Conservation (phyloP, 2,113 vertebrate genomes). For the Eptatretus burgeri region DNA sequence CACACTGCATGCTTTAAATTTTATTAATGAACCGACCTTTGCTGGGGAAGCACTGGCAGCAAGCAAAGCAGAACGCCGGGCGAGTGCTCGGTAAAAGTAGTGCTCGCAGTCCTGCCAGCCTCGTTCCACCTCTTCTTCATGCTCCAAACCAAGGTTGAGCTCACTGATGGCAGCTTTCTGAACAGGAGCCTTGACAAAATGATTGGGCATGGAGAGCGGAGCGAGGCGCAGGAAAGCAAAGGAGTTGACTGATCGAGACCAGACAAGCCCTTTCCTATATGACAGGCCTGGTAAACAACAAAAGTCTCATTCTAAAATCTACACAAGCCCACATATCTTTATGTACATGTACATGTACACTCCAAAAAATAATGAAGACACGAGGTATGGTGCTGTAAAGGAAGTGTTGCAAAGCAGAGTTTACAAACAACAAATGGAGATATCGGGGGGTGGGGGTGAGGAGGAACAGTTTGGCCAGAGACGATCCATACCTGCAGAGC, state of each 20-base stretch:
- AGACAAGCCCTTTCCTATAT: constrained; percentile 52
- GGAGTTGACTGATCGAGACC: constrained; percentile 26
- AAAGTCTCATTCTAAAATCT: not conserved
- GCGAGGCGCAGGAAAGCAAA: constrained; percentile 30
- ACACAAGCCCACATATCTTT: too few species aligned
- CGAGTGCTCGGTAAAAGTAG: constrained; percentile 64
- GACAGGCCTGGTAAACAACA: constrained; percentile 38
- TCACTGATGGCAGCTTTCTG: too few species aligned
- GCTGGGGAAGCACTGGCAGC: constrained; percentile 29
- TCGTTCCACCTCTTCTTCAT: not conserved
- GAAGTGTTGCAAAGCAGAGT: too few species aligned
- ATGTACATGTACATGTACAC: too few species aligned
- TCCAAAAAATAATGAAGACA: too few species aligned
- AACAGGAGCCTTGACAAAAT: too few species aligned
- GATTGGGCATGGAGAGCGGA: constrained; percentile 20
- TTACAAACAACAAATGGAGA: too few species aligned
- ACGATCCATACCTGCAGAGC: constrained; percentile 23
- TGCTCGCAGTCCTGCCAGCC: constrained; percentile 69
- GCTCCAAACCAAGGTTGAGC: not conserved
- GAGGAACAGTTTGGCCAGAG: too few species aligned
- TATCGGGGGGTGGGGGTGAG: too few species aligned
- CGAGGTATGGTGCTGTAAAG: too few species aligned
- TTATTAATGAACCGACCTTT: constrained; percentile 25
- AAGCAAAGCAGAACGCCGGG: constrained; percentile 31
- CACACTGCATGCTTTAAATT: too few species aligned